Conservation (phyloP, 2,797 vertebrate genomes). For the Pangasius sanitwongsei region DNA sequence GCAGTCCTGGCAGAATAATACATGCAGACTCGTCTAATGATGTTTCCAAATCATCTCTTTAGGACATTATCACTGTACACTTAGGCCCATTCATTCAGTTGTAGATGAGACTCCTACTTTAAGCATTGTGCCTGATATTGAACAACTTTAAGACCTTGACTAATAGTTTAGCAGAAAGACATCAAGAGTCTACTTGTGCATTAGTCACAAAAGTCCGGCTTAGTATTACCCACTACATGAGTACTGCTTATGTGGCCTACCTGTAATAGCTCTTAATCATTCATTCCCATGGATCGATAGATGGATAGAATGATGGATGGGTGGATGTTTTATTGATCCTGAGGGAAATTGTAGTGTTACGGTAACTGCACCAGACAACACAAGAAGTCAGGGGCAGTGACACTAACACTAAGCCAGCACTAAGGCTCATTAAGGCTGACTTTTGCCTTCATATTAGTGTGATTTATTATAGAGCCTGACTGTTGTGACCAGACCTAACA, state of each 20-base stretch:
- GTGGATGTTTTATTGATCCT: not conserved
- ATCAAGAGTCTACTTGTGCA: not conserved
- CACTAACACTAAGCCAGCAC: too few species aligned
- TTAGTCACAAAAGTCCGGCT: not conserved
- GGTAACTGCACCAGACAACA: not conserved
- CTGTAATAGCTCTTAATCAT: not conserved
- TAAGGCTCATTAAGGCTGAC: not conserved
- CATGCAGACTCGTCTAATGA: not conserved
- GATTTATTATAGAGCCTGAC: not conserved
- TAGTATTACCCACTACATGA: not conserved
- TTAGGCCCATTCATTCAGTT: not conserved
- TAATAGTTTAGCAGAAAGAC: not conserved
- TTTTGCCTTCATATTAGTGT: not conserved
- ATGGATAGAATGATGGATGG: not conserved
- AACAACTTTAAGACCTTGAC: not conserved
- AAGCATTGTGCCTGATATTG: not conserved
- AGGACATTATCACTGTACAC: not conserved
- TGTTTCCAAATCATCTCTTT: not conserved
- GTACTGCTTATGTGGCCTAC: not conserved
- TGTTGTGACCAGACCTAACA: not conserved
- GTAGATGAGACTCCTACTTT: not conserved
- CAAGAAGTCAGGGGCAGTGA: not conserved
- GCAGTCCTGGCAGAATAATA: not conserved
- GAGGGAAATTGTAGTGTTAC: not conserved
- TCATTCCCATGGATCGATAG: not conserved